These are phyloP conservation scores for Ceyx cyanopectus DNA, from an alignment of 2,113 vertebrate species.

Conservation along the genomic window DNA sequence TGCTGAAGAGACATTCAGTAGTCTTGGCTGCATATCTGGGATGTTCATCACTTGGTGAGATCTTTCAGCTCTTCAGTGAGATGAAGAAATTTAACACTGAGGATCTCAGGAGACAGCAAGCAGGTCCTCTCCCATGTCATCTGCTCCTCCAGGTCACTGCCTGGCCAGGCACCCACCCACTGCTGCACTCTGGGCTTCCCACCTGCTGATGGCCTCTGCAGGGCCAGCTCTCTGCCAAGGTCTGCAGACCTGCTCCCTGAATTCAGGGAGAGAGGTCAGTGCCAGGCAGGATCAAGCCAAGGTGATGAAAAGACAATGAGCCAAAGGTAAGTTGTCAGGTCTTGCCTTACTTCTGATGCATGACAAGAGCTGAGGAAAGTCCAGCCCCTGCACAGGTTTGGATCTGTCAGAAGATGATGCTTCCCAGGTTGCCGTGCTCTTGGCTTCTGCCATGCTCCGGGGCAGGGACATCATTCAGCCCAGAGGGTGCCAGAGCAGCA, in stretches of 20 bases:
- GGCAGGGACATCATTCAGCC: neutral
- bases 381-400: neutral
- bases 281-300: neutral
- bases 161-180: rapidly evolving
- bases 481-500: neutral
- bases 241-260: neutral
- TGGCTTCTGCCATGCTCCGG: rapidly evolving
- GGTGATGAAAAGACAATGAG: neutral
- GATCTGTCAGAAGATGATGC: neutral
- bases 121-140: neutral
- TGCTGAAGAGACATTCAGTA: neutral
- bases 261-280: neutral
- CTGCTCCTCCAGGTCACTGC: rapidly evolving
- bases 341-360: neutral
- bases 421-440: neutral
- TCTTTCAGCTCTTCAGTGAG: neutral
- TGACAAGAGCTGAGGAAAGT: neutral
- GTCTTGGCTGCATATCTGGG: rapidly evolving
- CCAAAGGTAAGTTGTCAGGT: neutral
- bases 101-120: neutral
- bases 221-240: neutral
- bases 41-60: neutral
- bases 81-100: rapidly evolving
- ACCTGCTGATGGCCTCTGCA: neutral
- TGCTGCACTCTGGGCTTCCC: neutral